Percentiles rank a stretch among this genome's conserved stretches.
Conservation (phyloP, 2,797 vertebrate species). For the Megalops cyprinoides region DNA sequence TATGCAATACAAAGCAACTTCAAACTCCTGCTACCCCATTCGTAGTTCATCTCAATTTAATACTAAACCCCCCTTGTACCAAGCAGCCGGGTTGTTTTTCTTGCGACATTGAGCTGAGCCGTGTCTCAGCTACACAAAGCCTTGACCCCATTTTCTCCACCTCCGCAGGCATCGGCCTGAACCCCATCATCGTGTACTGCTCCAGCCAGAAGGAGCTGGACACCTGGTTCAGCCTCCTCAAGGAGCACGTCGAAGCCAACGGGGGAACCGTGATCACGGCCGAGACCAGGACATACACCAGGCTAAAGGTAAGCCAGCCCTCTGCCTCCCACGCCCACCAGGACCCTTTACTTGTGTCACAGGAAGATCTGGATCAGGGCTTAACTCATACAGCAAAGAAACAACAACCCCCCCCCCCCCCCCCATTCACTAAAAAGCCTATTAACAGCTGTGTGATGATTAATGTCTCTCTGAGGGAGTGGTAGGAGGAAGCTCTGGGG, state of each 20-base stretch:
- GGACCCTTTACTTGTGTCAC: background rate
- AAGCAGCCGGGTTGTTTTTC: too few relatives aligned
- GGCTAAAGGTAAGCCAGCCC: conserved; percentile 68
- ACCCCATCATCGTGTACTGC: conserved; percentile 89
- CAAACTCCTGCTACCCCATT: background rate
- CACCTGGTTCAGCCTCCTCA: conserved; percentile 88
- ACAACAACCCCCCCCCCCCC: too few relatives aligned
- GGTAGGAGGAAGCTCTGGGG: background rate
- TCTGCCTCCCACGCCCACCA: too few relatives aligned
- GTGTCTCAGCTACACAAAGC: conserved; percentile 42
- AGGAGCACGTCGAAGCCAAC: conserved; percentile 85
- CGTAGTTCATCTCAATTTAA: too few relatives aligned
- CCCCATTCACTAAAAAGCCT: too few relatives aligned
- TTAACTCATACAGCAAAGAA: background rate
- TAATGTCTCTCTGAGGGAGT: background rate
- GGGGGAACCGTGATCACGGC: conserved; percentile 70
- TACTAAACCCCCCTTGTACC: too few relatives aligned
- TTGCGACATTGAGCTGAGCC: conserved; percentile 38
- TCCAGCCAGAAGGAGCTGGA: conserved; percentile 80
- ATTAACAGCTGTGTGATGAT: background rate
- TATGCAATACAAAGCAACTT: background rate
- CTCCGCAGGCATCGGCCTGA: conserved; percentile 84
- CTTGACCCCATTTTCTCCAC: conserved; percentile 43
- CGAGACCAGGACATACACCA: conserved; percentile 61
- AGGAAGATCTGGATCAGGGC: too few relatives aligned